These are phyloP conservation scores for Peromyscus maniculatus DNA, from an alignment of 2,113 vertebrate species.

Conservation along the genomic window DNA sequence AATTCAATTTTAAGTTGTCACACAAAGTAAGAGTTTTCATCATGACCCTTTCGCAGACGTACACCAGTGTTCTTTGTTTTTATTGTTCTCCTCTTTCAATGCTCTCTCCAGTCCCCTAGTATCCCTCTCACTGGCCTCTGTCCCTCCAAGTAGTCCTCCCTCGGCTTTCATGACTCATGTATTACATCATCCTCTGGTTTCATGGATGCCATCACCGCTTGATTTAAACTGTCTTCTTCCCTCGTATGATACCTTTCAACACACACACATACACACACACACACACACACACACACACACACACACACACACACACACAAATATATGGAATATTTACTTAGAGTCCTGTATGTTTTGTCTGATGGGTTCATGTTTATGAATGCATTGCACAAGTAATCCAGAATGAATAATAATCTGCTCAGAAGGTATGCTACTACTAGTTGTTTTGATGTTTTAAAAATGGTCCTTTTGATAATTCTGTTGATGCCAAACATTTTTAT, in stretches of 20 bases:
- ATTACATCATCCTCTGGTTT: neutral
- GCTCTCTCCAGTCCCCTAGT: neutral
- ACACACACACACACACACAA: neutral
- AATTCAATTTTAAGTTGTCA: neutral
- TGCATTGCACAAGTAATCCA: neutral
- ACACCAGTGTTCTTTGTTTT: no score
- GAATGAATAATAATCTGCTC: neutral
- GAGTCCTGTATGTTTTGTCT: neutral
- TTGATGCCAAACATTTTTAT: neutral
- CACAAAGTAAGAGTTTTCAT: neutral
- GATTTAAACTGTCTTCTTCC: neutral
- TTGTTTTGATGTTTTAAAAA: neutral
- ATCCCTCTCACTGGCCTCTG: no score
- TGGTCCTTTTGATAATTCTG: neutral
- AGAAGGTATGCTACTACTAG: neutral
- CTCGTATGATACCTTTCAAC: neutral
- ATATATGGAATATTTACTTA: neutral
- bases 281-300: neutral
- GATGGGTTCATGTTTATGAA: neutral
- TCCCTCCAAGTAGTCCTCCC: no score
- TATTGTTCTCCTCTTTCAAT: neutral
- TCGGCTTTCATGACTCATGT: neutral
- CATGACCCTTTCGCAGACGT: neutral
- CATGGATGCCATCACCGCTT: neutral
- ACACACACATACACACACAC: neutral